Conservation (phyloP, 2,888 invertebrate species). For the Emmelina monodactyla region DNA sequence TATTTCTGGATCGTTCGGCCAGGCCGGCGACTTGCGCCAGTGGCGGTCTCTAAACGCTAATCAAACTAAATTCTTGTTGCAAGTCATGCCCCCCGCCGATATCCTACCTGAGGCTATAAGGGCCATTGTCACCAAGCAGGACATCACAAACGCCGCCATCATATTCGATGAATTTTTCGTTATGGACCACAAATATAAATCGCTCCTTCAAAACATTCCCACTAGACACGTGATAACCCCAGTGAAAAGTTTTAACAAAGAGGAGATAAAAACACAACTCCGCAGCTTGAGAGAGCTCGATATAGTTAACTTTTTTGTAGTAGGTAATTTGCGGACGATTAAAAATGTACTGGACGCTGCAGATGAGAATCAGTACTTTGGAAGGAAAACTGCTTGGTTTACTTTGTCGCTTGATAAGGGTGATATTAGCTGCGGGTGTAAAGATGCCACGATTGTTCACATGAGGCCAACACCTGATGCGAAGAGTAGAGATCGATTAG, state of each 20-base stretch:
- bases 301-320: constrained; percentile 88
- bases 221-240: constrained; percentile 87
- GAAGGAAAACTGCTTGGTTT: constrained; percentile 88
- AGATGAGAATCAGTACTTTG: constrained; percentile 78
- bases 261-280: constrained; percentile 73
- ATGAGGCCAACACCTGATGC: constrained; percentile 76
- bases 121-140: constrained; percentile 81
- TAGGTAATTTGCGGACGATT: constrained; percentile 77
- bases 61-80: constrained; percentile 79
- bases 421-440: constrained; percentile 76
- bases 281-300: constrained; percentile 79
- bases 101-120: constrained; percentile 84
- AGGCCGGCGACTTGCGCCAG: constrained; percentile 81
- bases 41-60: constrained; percentile 78
- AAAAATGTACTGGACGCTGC: constrained; percentile 74
- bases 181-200: constrained; percentile 94
- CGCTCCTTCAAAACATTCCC: constrained; percentile 87
- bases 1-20: constrained; percentile 85
- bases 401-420: constrained; percentile 80
- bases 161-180: constrained; percentile 89
- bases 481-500: constrained; percentile 73
- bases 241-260: constrained; percentile 64
- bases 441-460: constrained; percentile 79
- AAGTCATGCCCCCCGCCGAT: constrained; percentile 86
- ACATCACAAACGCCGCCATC: constrained; percentile 91